phyloP scores from a whole-genome alignment of 2,797 vertebrate species.

The Phalanger gymnotis region DNA sequence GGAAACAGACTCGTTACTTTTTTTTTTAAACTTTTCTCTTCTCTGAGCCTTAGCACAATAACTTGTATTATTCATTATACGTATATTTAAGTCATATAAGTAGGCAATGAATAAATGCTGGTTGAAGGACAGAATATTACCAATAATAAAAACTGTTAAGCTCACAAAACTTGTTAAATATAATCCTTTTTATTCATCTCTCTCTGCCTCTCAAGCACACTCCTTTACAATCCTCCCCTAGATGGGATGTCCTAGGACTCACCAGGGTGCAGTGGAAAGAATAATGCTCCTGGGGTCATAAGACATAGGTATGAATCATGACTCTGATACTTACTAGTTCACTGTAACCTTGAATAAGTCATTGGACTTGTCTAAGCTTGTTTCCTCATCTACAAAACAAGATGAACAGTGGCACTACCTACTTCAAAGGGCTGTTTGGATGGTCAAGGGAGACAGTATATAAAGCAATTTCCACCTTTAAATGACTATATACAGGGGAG shows the following conservation, averaged over 20 bases:
- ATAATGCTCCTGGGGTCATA: not conserved
- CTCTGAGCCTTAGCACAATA: not conserved
- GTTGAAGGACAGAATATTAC: not conserved
- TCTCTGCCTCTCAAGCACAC: not conserved
- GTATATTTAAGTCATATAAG: no score
- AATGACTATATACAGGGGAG: conserved; percentile 9
- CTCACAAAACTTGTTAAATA: not conserved
- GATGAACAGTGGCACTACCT: conserved; percentile 36
- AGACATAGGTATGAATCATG: not conserved
- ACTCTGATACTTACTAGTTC: not conserved
- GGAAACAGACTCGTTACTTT: not conserved
- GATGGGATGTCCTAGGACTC: not conserved
- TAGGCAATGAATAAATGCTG: not conserved
- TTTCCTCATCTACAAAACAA: not conserved
- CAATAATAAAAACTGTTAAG: not conserved
- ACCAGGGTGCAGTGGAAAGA: not conserved
- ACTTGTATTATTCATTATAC: no score
- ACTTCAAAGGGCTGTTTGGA: conserved; percentile 1
- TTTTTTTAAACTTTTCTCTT: not conserved
- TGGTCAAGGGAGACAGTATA: conserved; percentile 12
- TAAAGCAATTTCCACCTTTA: not conserved
- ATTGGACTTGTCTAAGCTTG: conserved; percentile 1
- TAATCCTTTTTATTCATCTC: not conserved
- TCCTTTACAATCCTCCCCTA: not conserved
- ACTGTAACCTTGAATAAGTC: not conserved